Evolutionary conservation across 2,113 vertebrate genomes (phyloP).

Genomic region (Sciurus niger): DNA sequence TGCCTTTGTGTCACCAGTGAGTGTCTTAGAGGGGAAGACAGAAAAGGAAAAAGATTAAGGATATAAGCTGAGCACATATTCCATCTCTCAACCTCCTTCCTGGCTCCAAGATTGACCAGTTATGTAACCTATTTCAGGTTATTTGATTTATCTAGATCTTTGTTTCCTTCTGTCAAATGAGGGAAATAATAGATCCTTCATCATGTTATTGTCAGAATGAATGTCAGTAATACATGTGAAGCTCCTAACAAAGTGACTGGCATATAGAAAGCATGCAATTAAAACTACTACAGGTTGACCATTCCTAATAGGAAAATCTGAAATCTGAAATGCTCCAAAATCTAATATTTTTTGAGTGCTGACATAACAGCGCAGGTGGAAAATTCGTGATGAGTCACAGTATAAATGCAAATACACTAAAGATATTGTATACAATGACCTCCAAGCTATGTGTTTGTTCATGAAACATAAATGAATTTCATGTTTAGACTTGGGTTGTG

Average conservation of each 20-base stretch:
- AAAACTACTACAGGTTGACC: background rate
- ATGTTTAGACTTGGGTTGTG: too few relatives aligned
- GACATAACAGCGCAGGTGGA: background rate
- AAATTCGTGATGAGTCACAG: background rate
- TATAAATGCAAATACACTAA: background rate
- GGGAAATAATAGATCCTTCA: background rate
- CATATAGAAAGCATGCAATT: background rate
- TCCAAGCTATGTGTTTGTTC: background rate
- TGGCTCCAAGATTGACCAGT: background rate
- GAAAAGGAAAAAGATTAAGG: background rate
- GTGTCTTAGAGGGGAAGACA: background rate
- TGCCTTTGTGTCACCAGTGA: background rate
- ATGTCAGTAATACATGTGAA: background rate
- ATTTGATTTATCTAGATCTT: background rate
- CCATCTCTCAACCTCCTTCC: background rate
- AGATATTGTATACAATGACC: background rate
- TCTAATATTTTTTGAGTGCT: background rate
- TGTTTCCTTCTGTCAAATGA: background rate
- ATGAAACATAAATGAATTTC: background rate
- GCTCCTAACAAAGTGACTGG: background rate
- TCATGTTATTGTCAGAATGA: background rate
- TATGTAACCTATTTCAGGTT: background rate
- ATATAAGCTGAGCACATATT: background rate
- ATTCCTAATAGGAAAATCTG: background rate
- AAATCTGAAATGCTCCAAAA: background rate